Evolutionary conservation across 2,113 vertebrate genomes (phyloP).

Genomic region (Pseudorasbora parva): DNA sequence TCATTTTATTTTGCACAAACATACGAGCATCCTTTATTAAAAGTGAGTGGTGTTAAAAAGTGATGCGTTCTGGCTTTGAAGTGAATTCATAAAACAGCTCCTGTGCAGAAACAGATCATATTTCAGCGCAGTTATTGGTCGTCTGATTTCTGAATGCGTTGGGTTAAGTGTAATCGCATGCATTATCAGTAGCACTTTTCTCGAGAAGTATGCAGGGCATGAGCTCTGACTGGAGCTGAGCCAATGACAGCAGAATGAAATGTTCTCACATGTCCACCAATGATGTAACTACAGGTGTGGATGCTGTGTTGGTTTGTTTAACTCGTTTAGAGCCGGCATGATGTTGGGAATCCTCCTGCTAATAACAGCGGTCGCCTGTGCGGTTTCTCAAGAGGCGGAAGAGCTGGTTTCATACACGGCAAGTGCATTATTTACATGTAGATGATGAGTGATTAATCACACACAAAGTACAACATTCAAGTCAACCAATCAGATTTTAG

Average conservation of each 20-base stretch:
- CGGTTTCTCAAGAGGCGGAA: slow-evolving; percentile 85
- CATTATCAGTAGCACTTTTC: not conserved
- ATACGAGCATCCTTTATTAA: too few species aligned
- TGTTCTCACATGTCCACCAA: not conserved
- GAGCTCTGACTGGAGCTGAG: not conserved
- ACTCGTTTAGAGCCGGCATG: slow-evolving; percentile 75
- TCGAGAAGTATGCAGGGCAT: not conserved
- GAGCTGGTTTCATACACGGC: slow-evolving; percentile 93
- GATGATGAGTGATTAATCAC: too few species aligned
- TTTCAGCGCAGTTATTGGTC: not conserved
- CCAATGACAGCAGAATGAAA: not conserved
- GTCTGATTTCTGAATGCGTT: not conserved
- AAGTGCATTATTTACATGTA: slow-evolving; percentile 66
- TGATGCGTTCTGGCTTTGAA: too few species aligned
- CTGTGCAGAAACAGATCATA: not conserved
- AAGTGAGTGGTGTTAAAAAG: not conserved
- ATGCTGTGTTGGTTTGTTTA: slow-evolving; percentile 50
- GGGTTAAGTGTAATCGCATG: not conserved
- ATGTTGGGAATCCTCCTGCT: slow-evolving; percentile 88
- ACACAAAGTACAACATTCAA: too few species aligned
- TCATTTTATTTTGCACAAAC: not conserved
- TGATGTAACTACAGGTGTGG: not conserved
- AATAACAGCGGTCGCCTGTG: slow-evolving; percentile 79
- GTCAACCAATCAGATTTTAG: too few species aligned
- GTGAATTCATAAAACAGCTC: not conserved